Evolutionary conservation across 92 coral and sea anemone species (phyloP), one percentile per base, ranked within the genome.

Genomic region (Epizoanthus scotinus): DNA sequence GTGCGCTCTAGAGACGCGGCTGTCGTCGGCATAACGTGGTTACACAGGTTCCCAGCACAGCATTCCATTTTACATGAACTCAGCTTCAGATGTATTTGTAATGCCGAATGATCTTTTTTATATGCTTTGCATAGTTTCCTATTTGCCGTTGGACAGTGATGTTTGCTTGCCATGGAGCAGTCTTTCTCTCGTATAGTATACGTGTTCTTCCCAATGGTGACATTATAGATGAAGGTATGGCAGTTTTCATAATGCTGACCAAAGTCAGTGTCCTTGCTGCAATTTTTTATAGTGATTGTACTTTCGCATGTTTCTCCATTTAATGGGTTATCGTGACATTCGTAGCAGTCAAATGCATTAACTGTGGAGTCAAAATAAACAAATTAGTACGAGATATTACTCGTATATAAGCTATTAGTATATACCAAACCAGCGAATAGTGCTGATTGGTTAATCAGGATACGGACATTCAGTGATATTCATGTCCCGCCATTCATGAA

Each of bases 171-270:
- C n/a, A 59, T 13, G 0, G 81, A 34, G 26, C 81, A 75, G 52
- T 75, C 44, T 63, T 75, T 75, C 40, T 75, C 81, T 75, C 68
- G 56, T 75, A 75, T 0, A 17, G 40, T 10, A 40, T 21, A 58
- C 14, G 4, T 38, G 3, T 22, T 0, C 6, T 40, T 40, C 5
- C 81, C 81, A 34, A 75, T 22, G 3, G 68, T n/a, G 26, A 57
- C 17, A 4, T 40, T 38, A 2, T 55, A 15, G 17, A 54, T 75
- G 0, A 75, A 22, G 14, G 81, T 36, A 55, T 75, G 59, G 67
- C 91, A 88, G 29, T 85, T 84, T 80, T 81, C 79, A 15, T 75
- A 78, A 20, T 69, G 75, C 0, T 70, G 63, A 56, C 65, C 85
- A 36, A 47, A 79, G 24, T 78, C 68, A 25, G 71, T 79, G 14